Conservation (phyloP, 2,888 invertebrate genomes). For the Resseliella maxima region DNA sequence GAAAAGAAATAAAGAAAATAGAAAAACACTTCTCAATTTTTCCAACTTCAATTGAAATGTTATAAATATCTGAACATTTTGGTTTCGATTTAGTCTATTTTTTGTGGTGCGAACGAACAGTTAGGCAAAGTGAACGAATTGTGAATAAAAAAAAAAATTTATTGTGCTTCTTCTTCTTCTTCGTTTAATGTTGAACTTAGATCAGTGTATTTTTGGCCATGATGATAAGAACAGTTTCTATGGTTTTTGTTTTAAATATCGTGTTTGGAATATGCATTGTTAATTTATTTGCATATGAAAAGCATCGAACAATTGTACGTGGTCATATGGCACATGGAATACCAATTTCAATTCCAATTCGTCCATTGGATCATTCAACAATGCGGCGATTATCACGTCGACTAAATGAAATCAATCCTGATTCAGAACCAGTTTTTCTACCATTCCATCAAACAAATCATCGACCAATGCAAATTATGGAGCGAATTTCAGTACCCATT, state of each 20-base stretch:
- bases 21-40: background rate
- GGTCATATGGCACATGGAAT: background rate
- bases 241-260: background rate
- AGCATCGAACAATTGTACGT: background rate
- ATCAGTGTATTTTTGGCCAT: background rate
- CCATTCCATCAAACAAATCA: background rate
- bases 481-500: slow-evolving; percentile 3
- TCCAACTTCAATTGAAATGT: slow-evolving; percentile 17
- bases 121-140: background rate
- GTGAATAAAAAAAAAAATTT: background rate
- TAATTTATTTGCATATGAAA: background rate
- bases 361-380: slow-evolving; percentile 20
- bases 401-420: background rate
- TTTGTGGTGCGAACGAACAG: background rate
- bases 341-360: slow-evolving; percentile 41
- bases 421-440: background rate
- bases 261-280: background rate
- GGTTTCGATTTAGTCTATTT: slow-evolving; percentile 34
- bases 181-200: background rate
- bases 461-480: slow-evolving; percentile 40
- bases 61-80: slow-evolving; percentile 35
- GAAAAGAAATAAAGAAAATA: background rate
- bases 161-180: background rate
- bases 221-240: background rate
- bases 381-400: background rate